Percentiles rank a stretch among this genome's conserved stretches.
These are phyloP conservation scores for Polypedilum vanderplanki DNA, from an alignment of 1,140 invertebrate genomes.

Conservation along the genomic window DNA sequence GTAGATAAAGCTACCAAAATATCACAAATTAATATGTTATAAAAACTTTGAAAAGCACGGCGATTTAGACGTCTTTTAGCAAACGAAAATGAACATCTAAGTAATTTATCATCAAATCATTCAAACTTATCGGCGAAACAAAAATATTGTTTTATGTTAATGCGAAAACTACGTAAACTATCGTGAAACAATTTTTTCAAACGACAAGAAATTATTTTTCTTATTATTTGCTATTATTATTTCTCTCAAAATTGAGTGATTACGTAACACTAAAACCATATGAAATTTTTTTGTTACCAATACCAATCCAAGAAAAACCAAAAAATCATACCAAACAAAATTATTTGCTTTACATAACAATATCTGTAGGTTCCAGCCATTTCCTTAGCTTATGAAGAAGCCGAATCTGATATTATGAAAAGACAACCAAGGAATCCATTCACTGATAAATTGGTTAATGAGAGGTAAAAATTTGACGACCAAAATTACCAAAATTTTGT, in stretches of 20 bases:
- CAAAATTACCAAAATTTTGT: slow-evolving; percentile 1
- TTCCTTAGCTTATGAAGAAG: slow-evolving; percentile 98
- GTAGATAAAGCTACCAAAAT: background rate
- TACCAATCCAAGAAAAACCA: slow-evolving; percentile 3
- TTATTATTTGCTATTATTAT: slow-evolving; percentile 19
- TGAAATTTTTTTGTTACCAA: background rate
- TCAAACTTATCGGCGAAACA: background rate
- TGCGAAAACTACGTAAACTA: background rate
- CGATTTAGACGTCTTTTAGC: background rate
- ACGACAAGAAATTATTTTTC: background rate
- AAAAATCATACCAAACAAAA: slow-evolving; percentile 15
- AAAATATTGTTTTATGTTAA: background rate
- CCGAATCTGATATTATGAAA: slow-evolving; percentile 99
- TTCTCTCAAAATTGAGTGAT: background rate
- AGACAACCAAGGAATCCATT: slow-evolving; percentile 94
- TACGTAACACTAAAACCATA: background rate
- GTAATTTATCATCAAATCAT: background rate
- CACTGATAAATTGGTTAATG: slow-evolving; percentile 96
- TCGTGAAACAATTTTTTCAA: background rate
- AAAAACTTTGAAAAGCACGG: background rate
- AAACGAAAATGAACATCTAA: background rate
- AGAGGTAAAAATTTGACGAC: slow-evolving; percentile 68
- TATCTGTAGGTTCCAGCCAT: slow-evolving; percentile 92
- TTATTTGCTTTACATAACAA: slow-evolving; percentile 44
- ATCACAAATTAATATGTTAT: background rate